Evolutionary conservation across 2,797 vertebrate genomes (phyloP), one percentile per base, ranked within the genome.

Genomic region (Diceros bicornis): DNA sequence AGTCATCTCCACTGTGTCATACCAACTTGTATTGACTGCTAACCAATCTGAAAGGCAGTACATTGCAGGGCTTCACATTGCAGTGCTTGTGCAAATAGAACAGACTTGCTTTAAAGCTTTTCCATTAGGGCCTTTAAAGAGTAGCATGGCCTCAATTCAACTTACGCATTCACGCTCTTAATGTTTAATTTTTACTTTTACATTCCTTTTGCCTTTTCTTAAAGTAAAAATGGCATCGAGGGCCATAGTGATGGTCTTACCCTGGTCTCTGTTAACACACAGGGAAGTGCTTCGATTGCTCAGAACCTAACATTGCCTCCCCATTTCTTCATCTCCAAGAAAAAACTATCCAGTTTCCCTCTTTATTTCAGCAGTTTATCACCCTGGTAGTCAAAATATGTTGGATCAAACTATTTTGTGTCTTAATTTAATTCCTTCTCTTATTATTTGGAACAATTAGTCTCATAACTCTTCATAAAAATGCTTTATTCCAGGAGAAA

Each of bases 1-100:
- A 68, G 84, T 95, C 66, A 85, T 93, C 91, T n/a, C 62, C 57
- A 74, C 44, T 75, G 37, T 72, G 94, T 97, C 25, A 23, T 18
- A 83, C 96, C 78, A 79, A 57, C 66, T 97, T 97, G 95, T 94
- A 98, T 57, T 96, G 29, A 64, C 41, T 93, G 96, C 94, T 97
- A 86, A 91, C 23, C 69, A 97, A 87, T 95, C 72, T 91, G 94
- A 97, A 75, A 97, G 41, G 78, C 75, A 59, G 55, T 96, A 82
- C 57, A 85, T 9, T 68, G 71, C 47, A 82, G 0, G 29, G 59
- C 44, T 96, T 94, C 75, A 55, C 93, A 62, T 10, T 10, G 23
- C 17, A 29, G 59, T 88, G 89, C 66, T 91, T 78, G 78, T 47
- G 91, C n/a, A 94, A 96, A 94, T 74, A 6, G 20, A 90, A 83